A percentile compares a stretch with the other conserved stretches of the same genome.
phyloP scores from a whole-genome alignment of 2,113 vertebrate genomes.

The Crotalus tigris region DNA sequence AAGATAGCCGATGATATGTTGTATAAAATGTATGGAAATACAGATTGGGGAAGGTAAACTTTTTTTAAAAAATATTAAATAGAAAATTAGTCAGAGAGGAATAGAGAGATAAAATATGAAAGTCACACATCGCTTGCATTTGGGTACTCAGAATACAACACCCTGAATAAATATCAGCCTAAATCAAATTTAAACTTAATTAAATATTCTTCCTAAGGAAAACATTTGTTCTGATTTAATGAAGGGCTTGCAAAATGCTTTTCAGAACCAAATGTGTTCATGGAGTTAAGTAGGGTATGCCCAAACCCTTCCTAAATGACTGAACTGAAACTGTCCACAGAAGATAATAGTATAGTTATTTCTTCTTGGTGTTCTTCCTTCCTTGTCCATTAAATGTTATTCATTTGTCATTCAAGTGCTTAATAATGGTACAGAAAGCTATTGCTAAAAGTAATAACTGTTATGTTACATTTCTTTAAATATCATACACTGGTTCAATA shows the following conservation, averaged over 20 bases:
- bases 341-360: neutral
- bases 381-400: neutral
- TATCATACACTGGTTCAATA: neutral
- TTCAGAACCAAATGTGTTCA: neutral
- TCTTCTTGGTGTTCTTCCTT: neutral
- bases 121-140: too few species aligned
- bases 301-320: neutral
- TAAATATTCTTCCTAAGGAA: neutral
- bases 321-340: neutral
- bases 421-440: neutral
- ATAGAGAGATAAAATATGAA: too few species aligned
- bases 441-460: neutral
- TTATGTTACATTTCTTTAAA: too few species aligned
- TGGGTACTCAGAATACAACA: too few species aligned
- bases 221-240: neutral
- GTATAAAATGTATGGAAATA: too few species aligned
- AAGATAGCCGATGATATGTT: too few species aligned
- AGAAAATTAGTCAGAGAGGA: too few species aligned
- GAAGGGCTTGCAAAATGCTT: neutral
- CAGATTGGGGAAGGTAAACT: too few species aligned
- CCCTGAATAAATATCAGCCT: neutral
- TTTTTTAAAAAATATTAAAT: too few species aligned
- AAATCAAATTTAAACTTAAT: neutral
- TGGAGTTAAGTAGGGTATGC: too few species aligned
- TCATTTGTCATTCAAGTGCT: neutral